phyloP scores from a whole-genome alignment of 2,113 vertebrate genomes.

The Danio rerio region DNA sequence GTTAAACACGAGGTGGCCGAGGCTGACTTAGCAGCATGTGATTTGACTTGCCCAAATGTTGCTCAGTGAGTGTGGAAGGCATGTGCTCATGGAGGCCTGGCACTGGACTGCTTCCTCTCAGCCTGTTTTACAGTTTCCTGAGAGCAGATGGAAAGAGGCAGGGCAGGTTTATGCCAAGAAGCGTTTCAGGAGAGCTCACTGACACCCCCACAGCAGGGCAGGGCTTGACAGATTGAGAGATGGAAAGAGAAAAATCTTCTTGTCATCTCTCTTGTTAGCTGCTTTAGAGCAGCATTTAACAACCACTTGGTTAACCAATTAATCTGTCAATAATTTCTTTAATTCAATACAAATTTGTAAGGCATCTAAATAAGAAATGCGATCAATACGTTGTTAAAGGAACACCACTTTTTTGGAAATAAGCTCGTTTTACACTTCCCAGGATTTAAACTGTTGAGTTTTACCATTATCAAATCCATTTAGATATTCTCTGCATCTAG shows the following conservation, averaged over 20 bases:
- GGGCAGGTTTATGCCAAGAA: constrained; percentile 41
- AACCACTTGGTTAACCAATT: no score
- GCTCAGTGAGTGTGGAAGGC: constrained; percentile 32
- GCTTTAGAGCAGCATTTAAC: no score
- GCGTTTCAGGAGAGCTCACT: constrained; percentile 28
- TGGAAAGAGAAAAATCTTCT: constrained; percentile 18
- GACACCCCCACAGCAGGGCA: constrained; percentile 17
- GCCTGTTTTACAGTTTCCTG: constrained; percentile 47
- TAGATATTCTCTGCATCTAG: no score
- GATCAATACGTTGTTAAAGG: no score
- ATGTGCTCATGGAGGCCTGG: constrained; percentile 42
- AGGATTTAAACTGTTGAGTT: no score
- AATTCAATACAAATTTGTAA: no score
- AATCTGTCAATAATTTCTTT: no score
- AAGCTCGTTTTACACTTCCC: no score
- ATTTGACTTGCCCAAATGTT: constrained; percentile 30
- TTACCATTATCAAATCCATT: no score
- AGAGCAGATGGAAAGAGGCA: constrained; percentile 60
- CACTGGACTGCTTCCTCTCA: constrained; percentile 31
- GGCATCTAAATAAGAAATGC: no score
- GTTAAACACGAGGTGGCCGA: constrained; percentile 36
- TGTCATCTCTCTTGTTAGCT: constrained; percentile 4
- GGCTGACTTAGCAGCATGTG: constrained; percentile 13
- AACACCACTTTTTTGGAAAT: no score
- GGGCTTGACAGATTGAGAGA: constrained; percentile 21